Evolutionary conservation across 2,888 invertebrate species (phyloP).

Genomic region (Noctua comes): DNA sequence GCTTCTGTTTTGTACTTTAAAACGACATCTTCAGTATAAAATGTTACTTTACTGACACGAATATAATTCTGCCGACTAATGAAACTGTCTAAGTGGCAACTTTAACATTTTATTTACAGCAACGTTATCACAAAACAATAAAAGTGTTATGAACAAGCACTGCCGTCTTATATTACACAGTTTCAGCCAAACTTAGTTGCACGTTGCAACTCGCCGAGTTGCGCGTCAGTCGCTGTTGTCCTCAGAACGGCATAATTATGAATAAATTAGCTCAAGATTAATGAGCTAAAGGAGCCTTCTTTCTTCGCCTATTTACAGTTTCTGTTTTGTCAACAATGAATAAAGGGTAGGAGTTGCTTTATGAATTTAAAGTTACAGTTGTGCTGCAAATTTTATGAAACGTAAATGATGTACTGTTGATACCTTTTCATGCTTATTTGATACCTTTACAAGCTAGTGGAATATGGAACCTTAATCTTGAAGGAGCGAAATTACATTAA

Average conservation of each 20-base stretch:
- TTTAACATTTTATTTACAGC: not conserved
- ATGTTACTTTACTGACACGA: too few relatives aligned
- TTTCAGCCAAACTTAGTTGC: slow-evolving; percentile 3
- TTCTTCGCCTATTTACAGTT: slow-evolving; percentile 30
- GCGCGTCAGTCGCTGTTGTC: slow-evolving; percentile 41
- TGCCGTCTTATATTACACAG: slow-evolving; percentile 13
- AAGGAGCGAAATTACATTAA: not conserved
- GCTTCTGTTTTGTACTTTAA: not conserved
- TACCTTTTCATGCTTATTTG: not conserved
- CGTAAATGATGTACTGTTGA: not conserved
- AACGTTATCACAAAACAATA: slow-evolving; percentile 8
- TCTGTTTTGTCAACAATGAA: slow-evolving; percentile 46
- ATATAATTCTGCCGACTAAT: not conserved
- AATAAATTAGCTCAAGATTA: slow-evolving; percentile 60
- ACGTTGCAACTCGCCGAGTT: slow-evolving; percentile 19
- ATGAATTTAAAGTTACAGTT: slow-evolving; percentile 22
- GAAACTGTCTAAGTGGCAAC: not conserved
- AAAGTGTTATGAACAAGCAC: slow-evolving; percentile 19
- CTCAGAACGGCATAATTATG: slow-evolving; percentile 54
- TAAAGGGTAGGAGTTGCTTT: slow-evolving; percentile 5
- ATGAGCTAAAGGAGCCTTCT: slow-evolving; percentile 39
- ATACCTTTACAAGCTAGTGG: not conserved
- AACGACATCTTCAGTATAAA: too few relatives aligned
- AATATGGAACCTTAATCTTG: not conserved
- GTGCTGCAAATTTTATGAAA: not conserved